Base-by-base conservation (phyloP, 2,797 vertebrate species). In the Melanotaenia parkinsoni region DNA sequence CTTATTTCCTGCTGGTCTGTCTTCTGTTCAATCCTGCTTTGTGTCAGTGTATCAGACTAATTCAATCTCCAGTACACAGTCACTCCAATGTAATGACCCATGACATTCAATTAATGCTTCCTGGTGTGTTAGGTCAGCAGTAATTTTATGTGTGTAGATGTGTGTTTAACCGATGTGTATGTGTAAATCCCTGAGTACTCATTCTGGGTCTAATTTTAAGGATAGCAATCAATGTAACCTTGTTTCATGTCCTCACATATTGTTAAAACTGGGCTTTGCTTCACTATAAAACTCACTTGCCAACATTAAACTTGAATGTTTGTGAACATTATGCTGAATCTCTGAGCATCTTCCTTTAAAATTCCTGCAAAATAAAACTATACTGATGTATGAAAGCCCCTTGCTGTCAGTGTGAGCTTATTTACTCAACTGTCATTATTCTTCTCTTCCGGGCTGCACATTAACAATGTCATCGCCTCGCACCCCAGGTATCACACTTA, bases 21-120 rank as follows among this genome's bases (percentile, higher is more conserved):
- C 86, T 86, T 91, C 86, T 76, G 32, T 76, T 77, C 58, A 26
- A 64, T 83, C 75, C 84, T 85, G 86, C 77, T 83, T 70, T 83
- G 80, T 88, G 88, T 90, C 90, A 91, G 81, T 86, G 80, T 80
- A 90, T 89, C 83, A 86, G 72, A 82, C 83, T 93, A 89, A 95
- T 93, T 95, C 79, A 88, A 93, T 94, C 84, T 93, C 82, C 79
- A 67, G 83, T 67, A 79, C 73, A 77, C 84, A 92, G 82, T 64
- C 76, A 78, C 83, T 86, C 74, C 75, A 62, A 82, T 72, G 80
- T 91, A 92, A 91, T 89, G 92, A 94, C 88, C 91, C 85, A 79
- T 90, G 90, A 87, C 86, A 90, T 94, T 93, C 89, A 90, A 90
- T 91, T 91, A 92, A 86, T 82, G 78, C 79, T 63, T 75, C 72